Percentiles rank a stretch among this genome's conserved stretches.
These are phyloP conservation scores for Sialia sialis DNA, from an alignment of 2,113 vertebrate species.

Conservation along the genomic window DNA sequence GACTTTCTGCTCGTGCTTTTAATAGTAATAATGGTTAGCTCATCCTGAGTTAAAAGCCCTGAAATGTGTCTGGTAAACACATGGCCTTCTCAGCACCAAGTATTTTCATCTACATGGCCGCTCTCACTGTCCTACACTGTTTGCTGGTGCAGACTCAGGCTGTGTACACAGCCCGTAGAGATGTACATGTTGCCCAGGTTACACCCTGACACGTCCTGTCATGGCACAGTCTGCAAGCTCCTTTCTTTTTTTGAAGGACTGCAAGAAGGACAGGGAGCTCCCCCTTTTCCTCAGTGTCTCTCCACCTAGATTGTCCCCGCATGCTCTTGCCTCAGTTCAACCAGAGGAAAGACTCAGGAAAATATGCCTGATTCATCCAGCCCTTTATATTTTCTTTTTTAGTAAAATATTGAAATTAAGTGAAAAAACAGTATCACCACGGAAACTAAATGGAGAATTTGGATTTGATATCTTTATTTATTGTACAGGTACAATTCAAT, in stretches of 20 bases:
- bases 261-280: neutral
- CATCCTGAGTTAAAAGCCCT: neutral
- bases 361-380: neutral
- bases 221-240: neutral
- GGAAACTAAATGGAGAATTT: neutral
- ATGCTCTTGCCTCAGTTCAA: neutral
- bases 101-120: neutral
- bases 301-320: neutral
- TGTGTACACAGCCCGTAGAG: neutral
- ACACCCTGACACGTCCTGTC: neutral
- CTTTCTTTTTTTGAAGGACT: neutral
- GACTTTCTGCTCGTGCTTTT: neutral
- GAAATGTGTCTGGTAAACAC: neutral
- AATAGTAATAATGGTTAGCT: neutral
- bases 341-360: neutral
- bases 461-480: neutral
- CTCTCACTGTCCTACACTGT: neutral
- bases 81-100: neutral
- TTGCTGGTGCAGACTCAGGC: neutral
- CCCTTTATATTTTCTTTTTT: neutral
- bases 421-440: neutral
- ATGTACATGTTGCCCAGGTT: rapidly evolving
- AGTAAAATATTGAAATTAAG: neutral
- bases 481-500: neutral
- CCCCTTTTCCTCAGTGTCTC: neutral